phyloP scores from a whole-genome alignment of 2,113 vertebrate species.

The Sinocyclocheilus maitianheensis region DNA sequence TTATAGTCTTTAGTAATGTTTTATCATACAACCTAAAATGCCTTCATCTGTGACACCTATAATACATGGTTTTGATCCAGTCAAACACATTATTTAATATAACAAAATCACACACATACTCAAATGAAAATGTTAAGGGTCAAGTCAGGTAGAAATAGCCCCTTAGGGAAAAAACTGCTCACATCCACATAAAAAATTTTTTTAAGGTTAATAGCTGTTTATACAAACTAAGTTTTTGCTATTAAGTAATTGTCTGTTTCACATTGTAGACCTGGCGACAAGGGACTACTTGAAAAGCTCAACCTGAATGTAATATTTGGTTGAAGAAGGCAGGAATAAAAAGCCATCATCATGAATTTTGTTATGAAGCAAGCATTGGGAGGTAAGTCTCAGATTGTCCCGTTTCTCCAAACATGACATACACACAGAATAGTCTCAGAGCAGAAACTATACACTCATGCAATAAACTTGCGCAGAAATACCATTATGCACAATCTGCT shows the following conservation, averaged over 20 bases:
- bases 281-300: constrained; percentile 63
- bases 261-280: constrained; percentile 64
- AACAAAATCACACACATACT: background rate
- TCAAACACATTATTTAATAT: background rate
- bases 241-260: constrained; percentile 32
- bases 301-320: constrained; percentile 79
- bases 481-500: background rate
- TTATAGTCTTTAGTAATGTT: background rate
- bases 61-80: background rate
- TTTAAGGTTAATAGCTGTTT: background rate
- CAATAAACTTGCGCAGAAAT: background rate
- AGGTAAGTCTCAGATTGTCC: constrained; percentile 77
- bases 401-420: constrained; percentile 18
- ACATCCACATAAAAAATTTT: background rate
- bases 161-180: background rate
- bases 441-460: background rate
- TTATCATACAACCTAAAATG: background rate
- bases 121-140: background rate
- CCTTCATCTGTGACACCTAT: background rate
- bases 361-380: constrained; percentile 95
- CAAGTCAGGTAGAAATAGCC: background rate
- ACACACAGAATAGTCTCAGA: background rate
- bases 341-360: constrained; percentile 90
- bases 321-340: constrained; percentile 74
- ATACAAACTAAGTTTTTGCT: background rate